Evolutionary conservation across 2,888 invertebrate genomes (phyloP).

Genomic region (Frankliniella fusca): DNA sequence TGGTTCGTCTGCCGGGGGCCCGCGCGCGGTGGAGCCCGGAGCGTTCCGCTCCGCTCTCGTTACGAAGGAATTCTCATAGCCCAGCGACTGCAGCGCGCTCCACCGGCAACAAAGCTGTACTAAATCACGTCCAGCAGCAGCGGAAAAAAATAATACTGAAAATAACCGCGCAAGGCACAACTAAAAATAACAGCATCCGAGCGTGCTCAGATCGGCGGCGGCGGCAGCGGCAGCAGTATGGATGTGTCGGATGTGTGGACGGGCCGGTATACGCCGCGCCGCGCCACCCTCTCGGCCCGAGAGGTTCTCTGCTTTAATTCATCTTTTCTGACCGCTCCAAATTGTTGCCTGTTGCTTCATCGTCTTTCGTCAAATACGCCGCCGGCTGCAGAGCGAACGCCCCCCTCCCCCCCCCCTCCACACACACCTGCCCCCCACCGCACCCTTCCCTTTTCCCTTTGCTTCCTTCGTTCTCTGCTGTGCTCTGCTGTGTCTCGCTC

Average conservation of each 20-base stretch:
- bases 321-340: conserved; percentile 16
- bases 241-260: neutral
- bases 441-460: neutral
- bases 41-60: neutral
- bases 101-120: neutral
- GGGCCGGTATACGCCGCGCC: neutral
- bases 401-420: too few relatives aligned
- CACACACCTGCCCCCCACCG: too few relatives aligned
- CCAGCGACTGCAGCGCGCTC: too few relatives aligned
- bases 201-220: too few relatives aligned
- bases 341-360: conserved; percentile 19
- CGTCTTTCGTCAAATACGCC: conserved; percentile 15
- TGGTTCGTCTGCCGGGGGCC: neutral
- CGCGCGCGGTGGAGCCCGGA: neutral
- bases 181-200: too few relatives aligned
- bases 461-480: neutral
- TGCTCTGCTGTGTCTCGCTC: neutral
- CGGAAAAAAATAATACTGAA: neutral
- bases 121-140: neutral
- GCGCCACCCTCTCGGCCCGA: neutral
- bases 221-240: too few relatives aligned
- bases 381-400: neutral
- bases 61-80: neutral
- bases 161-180: too few relatives aligned
- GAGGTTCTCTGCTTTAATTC: neutral